Percentiles rank a stretch among this genome's conserved stretches.
Conservation (phyloP, 2,113 vertebrate species). For the Cavia aperea region DNA sequence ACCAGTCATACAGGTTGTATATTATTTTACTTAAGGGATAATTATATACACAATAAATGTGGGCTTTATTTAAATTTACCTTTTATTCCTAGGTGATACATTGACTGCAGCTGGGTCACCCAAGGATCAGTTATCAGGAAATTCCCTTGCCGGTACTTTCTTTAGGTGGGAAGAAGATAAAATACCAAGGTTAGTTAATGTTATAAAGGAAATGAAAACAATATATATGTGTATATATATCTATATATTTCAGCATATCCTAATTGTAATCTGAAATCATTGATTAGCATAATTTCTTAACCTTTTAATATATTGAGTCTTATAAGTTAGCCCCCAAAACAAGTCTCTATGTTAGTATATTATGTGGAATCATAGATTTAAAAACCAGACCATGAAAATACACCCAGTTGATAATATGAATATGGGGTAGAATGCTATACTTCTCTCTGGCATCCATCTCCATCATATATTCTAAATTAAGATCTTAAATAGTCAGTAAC, state of each 20-base stretch:
- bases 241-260: neutral
- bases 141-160: conserved; percentile 76
- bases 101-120: conserved; percentile 63
- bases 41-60: conserved; percentile 32
- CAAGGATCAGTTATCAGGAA: conserved; percentile 75
- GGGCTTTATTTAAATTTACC: neutral
- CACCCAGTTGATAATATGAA: conserved; percentile 22
- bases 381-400: neutral
- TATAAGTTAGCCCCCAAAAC: neutral
- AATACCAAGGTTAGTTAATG: conserved; percentile 86
- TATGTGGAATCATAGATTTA: neutral
- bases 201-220: conserved; percentile 43
- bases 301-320: neutral
- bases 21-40: conserved; percentile 47
- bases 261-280: conserved; percentile 23
- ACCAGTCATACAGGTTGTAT: neutral
- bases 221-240: neutral
- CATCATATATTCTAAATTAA: conserved; percentile 4
- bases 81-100: conserved; percentile 71
- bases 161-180: conserved; percentile 87
- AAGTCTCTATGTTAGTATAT: neutral
- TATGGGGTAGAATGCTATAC: neutral
- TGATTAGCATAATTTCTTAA: conserved; percentile 27
- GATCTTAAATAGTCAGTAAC: neutral
- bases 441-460: conserved; percentile 1